Conservation (phyloP, 2,797 vertebrate species). For the Protosalanx chinensis region DNA sequence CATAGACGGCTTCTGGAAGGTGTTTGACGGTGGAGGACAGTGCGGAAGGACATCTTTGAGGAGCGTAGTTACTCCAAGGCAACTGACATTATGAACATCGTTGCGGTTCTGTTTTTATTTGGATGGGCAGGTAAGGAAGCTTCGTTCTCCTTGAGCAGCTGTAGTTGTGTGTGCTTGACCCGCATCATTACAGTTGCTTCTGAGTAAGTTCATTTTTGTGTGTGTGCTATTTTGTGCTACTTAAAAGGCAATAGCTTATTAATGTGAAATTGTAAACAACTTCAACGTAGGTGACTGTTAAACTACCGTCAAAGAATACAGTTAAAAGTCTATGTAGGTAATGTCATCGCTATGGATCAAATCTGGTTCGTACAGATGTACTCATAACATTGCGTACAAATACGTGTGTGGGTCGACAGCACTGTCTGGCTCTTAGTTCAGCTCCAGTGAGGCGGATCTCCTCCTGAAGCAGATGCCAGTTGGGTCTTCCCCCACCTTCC, state of each 20-base stretch:
- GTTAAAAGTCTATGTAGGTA: too few relatives aligned
- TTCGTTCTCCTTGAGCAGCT: constrained; percentile 9
- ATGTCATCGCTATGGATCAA: too few relatives aligned
- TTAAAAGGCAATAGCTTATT: not conserved
- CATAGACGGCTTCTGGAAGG: not conserved
- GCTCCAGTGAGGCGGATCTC: constrained; percentile 69
- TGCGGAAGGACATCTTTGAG: not conserved
- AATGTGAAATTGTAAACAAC: too few relatives aligned
- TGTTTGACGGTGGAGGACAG: not conserved
- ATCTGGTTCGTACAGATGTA: not conserved
- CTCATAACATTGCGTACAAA: not conserved
- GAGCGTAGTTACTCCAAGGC: not conserved
- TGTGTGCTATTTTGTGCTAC: not conserved
- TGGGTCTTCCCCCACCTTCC: not conserved
- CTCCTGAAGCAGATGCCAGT: constrained; percentile 55
- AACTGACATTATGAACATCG: too few relatives aligned
- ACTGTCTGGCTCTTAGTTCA: constrained; percentile 35
- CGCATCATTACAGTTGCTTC: not conserved
- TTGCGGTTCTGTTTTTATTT: constrained; percentile 46
- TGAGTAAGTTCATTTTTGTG: not conserved
- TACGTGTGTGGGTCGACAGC: not conserved
- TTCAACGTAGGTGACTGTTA: too few relatives aligned
- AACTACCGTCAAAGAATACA: too few relatives aligned
- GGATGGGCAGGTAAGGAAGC: constrained; percentile 49
- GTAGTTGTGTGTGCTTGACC: not conserved